A percentile compares a stretch with the other conserved stretches of the same genome.
These are phyloP conservation scores for Thrips palmi DNA, from an alignment of 1,140 invertebrate genomes.

Conservation along the genomic window DNA sequence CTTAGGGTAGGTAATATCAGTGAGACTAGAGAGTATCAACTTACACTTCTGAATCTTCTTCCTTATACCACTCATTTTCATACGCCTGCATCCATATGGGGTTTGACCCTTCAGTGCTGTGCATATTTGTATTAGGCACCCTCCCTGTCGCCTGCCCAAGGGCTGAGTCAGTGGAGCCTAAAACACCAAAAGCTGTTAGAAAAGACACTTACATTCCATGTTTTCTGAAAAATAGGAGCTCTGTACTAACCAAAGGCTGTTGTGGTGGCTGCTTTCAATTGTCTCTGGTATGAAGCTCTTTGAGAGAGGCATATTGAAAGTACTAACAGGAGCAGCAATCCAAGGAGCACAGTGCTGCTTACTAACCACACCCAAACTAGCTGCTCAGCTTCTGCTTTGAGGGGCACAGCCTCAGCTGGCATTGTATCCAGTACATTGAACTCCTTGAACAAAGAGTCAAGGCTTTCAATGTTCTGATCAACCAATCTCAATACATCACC, in stretches of 20 bases:
- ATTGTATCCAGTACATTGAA: slow-evolving; percentile 59
- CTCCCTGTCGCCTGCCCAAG: slow-evolving; percentile 45
- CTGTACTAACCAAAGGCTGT: slow-evolving; percentile 70
- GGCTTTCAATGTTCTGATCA: slow-evolving; percentile 76
- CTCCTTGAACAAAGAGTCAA: slow-evolving; percentile 76
- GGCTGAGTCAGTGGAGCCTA: slow-evolving; percentile 46
- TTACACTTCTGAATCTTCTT: slow-evolving; percentile 36
- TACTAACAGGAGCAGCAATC: slow-evolving; percentile 54
- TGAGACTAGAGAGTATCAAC: slow-evolving; percentile 4
- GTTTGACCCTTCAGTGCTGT: slow-evolving; percentile 83
- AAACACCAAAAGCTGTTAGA: slow-evolving; percentile 8
- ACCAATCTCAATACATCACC: slow-evolving; percentile 64
- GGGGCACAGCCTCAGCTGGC: slow-evolving; percentile 40
- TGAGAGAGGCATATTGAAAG: slow-evolving; percentile 66
- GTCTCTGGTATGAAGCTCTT: slow-evolving; percentile 58
- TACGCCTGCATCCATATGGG: slow-evolving; percentile 90
- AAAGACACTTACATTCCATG: too few relatives aligned
- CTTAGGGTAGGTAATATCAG: slow-evolving; percentile 4
- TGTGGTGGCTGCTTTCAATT: slow-evolving; percentile 84
- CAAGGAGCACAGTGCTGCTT: slow-evolving; percentile 57
- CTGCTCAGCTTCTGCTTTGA: slow-evolving; percentile 32
- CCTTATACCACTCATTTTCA: slow-evolving; percentile 89
- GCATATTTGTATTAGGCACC: slow-evolving; percentile 87
- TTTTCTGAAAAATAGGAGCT: too few relatives aligned
- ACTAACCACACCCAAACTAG: slow-evolving; percentile 50